These are phyloP conservation scores for Apodemus agrarius DNA, from an alignment of 2,797 vertebrate species.

Conservation along the genomic window DNA sequence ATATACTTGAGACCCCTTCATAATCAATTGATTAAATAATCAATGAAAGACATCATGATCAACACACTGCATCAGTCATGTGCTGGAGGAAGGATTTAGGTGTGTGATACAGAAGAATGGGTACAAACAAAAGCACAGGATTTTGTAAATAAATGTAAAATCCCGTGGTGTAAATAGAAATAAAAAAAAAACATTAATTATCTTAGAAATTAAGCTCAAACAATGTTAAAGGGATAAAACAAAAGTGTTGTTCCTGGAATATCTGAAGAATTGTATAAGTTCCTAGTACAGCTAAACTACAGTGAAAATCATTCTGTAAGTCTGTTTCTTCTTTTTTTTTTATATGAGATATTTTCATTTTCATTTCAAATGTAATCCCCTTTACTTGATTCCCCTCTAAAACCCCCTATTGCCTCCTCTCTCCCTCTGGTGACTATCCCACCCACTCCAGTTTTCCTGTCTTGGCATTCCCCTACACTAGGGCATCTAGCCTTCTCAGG, in stretches of 20 bases:
- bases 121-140: neutral
- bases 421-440: too few species aligned
- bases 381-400: too few species aligned
- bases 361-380: too few species aligned
- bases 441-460: too few species aligned
- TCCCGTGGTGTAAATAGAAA: neutral
- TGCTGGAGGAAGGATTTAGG: neutral
- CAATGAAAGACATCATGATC: neutral
- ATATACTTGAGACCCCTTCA: neutral
- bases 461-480: too few species aligned
- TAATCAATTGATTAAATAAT: neutral
- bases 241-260: neutral
- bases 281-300: neutral
- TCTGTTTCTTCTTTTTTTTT: too few species aligned
- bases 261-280: neutral
- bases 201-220: neutral
- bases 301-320: neutral
- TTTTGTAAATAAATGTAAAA: slow-evolving; percentile 24
- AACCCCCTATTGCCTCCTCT: too few species aligned
- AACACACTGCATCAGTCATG: neutral
- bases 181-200: too few species aligned
- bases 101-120: neutral
- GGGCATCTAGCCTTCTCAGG: too few species aligned
- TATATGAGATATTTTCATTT: too few species aligned
- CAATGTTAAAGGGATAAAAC: neutral